Evolutionary conservation across 2,113 vertebrate species (phyloP).

Genomic region (Acanthochromis polyacanthus): DNA sequence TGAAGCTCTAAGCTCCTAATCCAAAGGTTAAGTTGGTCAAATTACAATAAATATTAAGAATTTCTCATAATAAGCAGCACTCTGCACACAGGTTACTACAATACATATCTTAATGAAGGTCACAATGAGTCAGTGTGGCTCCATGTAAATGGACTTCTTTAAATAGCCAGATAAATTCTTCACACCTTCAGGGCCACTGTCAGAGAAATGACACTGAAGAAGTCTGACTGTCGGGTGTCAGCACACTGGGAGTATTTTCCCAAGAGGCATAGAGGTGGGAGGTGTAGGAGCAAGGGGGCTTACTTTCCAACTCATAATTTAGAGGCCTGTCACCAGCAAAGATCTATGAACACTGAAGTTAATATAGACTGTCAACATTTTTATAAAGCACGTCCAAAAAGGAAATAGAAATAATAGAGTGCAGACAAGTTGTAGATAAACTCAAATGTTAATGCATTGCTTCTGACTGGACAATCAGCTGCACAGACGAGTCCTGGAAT

Average conservation of each 20-base stretch:
- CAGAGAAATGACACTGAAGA: constrained; percentile 26
- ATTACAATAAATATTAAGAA: constrained; percentile 14
- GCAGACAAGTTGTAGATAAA: constrained; percentile 4
- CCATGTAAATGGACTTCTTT: constrained; percentile 37
- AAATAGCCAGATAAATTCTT: constrained; percentile 44
- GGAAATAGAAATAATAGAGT: constrained; percentile 20
- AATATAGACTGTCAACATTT: constrained; percentile 27
- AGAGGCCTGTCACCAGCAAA: constrained; percentile 21
- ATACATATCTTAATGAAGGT: constrained; percentile 36
- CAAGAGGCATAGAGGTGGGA: background rate
- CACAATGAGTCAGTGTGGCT: constrained; percentile 22
- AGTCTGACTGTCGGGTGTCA: constrained; percentile 23
- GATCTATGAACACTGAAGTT: constrained; percentile 17
- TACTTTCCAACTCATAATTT: constrained; percentile 22
- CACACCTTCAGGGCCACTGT: constrained; percentile 36
- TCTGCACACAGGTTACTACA: background rate
- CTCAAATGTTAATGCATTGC: background rate
- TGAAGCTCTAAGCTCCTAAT: background rate
- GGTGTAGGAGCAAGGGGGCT: background rate
- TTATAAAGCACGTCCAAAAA: constrained; percentile 17
- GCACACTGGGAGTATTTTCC: background rate
- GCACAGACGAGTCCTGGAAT: background rate
- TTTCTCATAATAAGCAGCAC: background rate
- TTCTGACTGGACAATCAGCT: background rate
- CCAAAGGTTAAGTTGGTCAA: background rate